A percentile compares a stretch with the other conserved stretches of the same genome.
phyloP scores from a whole-genome alignment of 2,113 vertebrate genomes.

The Chaetura pelagica region DNA sequence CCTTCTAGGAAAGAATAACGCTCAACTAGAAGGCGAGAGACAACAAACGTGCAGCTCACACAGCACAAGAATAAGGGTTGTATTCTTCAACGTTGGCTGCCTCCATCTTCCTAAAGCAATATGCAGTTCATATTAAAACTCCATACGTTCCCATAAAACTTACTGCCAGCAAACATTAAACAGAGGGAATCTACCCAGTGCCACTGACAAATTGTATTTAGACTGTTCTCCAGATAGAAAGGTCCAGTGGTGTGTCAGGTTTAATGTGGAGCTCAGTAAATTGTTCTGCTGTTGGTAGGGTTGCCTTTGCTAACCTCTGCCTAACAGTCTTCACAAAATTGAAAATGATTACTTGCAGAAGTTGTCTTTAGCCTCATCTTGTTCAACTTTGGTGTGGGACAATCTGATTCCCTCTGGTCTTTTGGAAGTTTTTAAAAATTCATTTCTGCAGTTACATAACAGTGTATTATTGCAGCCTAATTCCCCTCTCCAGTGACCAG shows the following conservation, averaged over 20 bases:
- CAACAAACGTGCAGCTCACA: not conserved
- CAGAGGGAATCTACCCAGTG: not conserved
- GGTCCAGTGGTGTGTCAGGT: not conserved
- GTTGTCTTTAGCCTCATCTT: not conserved
- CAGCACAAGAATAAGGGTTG: not conserved
- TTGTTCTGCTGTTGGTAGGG: not conserved
- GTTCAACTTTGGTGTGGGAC: not conserved
- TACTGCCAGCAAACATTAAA: not conserved
- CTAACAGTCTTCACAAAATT: not conserved
- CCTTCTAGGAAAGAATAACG: not conserved
- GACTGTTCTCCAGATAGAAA: not conserved
- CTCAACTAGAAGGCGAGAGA: not conserved
- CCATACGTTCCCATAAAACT: not conserved
- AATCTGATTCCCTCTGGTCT: not conserved
- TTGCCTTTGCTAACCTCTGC: not conserved
- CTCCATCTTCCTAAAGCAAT: not conserved
- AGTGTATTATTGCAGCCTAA: not conserved
- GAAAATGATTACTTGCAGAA: not conserved
- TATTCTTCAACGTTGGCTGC: not conserved
- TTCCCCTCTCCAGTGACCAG: not conserved
- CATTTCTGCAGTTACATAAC: not conserved
- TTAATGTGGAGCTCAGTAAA: not conserved
- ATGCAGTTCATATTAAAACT: not conserved
- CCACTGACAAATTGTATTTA: not conserved
- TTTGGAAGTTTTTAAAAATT: not conserved